Evolutionary conservation across 2,888 invertebrate genomes (phyloP), one percentile per base, ranked within the genome.

Genomic region (Standfussiana lucernea): DNA sequence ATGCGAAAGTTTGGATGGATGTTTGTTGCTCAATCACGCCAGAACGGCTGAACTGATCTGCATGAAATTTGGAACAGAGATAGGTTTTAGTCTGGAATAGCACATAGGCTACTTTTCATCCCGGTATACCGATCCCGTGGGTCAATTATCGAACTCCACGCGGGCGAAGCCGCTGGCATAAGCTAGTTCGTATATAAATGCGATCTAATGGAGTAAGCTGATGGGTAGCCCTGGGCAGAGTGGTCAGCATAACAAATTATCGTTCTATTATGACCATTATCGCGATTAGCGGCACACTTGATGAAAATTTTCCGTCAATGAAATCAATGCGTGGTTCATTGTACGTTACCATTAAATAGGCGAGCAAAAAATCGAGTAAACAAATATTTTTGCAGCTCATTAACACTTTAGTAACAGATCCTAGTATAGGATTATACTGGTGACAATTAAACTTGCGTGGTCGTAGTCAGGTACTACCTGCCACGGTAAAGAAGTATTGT

Each of bases 291-390:
- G 79, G 83, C 82, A 78, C 15, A 28, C 4, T 5, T 24, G 42
- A 64, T 69, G 59, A 50, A 77, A 86, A 80, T 18, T 79, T 88
- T 88, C 83, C 84, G 75, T 78, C 69, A 75, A 85, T 79, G 71
- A 75, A 82, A 72, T 78, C 64, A 61, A 47, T 50, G 40, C 6
- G 18, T 62, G 42, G 82, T 80, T 82, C 77, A 82, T 62, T 62
- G 81, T 56, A 78, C 83, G 73, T 64, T 35, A 35, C 37, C 59
- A 62, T 64, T 62, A n/a, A 56, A 42, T 45, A 75, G 66, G 62
- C 15, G 40, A 61, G 65, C 50, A 66, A 77, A 77, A 70, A 82
- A 13, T 40, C 5, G 15, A 6, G 18, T 2, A 10, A 28, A 64
- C 28, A 56, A 64, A 74, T 35, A 76, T 61, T 47, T 53, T 37